Base-by-base conservation (phyloP, 2,888 invertebrate genomes). In the Tolmerus cingulatus region DNA sequence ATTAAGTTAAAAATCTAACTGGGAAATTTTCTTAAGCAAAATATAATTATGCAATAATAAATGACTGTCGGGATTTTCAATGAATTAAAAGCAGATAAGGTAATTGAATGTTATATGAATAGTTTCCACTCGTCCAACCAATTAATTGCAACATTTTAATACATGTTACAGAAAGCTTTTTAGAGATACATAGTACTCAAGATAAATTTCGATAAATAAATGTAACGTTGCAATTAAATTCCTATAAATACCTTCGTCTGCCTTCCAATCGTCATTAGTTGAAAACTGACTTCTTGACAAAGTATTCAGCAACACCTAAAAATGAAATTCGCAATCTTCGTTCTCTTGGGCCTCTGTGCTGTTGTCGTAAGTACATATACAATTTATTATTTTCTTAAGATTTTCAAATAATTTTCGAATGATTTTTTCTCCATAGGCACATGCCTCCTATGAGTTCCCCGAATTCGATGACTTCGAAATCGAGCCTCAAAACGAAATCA, bases 291-390 rank as follows among this genome's bases (percentile, higher is more conserved):
- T 66, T 23, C 66, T 66, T 66, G 66, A 12, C 2, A 19, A 27
- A 66, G 66, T 27, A 66, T 66, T 66, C 66, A 66, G 66, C 27
- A 66, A 66, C 12, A 19, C 5, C 66, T 27, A 66, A 88, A 88
- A 55, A 88, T 88, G 88, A 88, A 87, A 86, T 88, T 88, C 86
- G 82, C 87, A 23, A 74, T 86, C 14, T 19, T 86, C 66, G 76
- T 88, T 14, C 57, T 88, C 51, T 86, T 88, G 74, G 88, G 87
- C 51, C 37, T 88, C 79, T 46, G 84, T 43, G 88, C 88, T 43
- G 9, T 87, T 55, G 34, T 77, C 9, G 88, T 88, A 85, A 87
- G 87, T 76, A 27, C n/a, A n/a, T n/a, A n/a, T n/a, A n/a, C 34
- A 76, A 76, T 8, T 76, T n/a, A 1, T 40, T 37, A 1, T 8